Percentiles rank a stretch among this genome's conserved stretches.
Evolutionary conservation across 2,797 vertebrate species (phyloP).

Genomic region (Dipus sagitta): DNA sequence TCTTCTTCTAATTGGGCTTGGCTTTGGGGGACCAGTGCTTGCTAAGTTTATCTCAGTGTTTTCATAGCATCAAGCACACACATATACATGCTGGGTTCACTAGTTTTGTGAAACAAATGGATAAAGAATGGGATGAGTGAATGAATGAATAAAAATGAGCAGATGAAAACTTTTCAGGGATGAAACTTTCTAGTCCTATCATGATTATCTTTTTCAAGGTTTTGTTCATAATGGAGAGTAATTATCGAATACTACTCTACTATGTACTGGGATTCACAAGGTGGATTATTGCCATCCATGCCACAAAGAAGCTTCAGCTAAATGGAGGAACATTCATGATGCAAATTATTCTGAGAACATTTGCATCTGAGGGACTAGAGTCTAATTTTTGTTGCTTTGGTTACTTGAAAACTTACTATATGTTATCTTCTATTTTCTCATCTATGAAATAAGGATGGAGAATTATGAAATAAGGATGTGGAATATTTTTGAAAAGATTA

Average conservation of each 20-base stretch:
- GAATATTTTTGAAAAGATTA: too few species aligned
- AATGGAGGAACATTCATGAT: background rate
- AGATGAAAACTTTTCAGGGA: conserved; percentile 20
- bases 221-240: background rate
- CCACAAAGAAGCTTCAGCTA: background rate
- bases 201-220: background rate
- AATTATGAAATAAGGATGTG: too few species aligned
- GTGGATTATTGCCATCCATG: background rate
- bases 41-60: background rate
- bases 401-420: background rate
- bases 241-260: background rate
- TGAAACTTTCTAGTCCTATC: background rate
- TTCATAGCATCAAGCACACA: background rate
- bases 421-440: background rate
- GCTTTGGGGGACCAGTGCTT: background rate
- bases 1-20: conserved; percentile 2
- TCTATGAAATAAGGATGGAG: background rate
- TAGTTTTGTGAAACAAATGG: background rate
- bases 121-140: background rate
- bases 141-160: conserved; percentile 7
- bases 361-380: background rate
- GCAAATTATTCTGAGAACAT: background rate
- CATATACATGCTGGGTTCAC: background rate
- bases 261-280: conserved; percentile 1
- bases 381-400: background rate